Evolutionary conservation across 92 coral and sea anemone genomes (phyloP), one percentile per base, ranked within the genome.

Genomic region (Heteractis magnifica): DNA sequence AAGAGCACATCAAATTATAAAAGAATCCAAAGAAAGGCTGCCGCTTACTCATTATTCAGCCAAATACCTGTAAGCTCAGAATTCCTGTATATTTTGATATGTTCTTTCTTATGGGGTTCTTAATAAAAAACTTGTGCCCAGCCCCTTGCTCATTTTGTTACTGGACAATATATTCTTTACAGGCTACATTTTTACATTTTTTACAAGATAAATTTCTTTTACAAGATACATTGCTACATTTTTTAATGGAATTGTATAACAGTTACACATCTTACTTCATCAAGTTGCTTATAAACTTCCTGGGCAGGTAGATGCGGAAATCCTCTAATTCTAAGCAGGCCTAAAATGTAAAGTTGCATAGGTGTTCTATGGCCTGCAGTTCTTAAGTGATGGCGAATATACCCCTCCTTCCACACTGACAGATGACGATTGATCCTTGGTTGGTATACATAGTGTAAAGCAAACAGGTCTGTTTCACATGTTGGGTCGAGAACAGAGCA

Each of bases 331-430:
- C 82, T 68, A 59, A 89, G 84, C 52, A 89, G 87, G 80, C 92
- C 92, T 80, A 89, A 86, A 75, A 89, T 89, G 89, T 89, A 82
- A 60, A 89, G 87, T 84, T 89, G 92, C 92, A 89, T 89, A 52
- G 92, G 92, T 76, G 92, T 80, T 81, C 88, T 87, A 84, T 84
- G 84, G 83, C 93, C 90, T 60, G 93, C 93, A 76, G 93, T 86
- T 86, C 93, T 90, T 60, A 86, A 76, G 70, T 77, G 83, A 83
- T 90, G 93, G 71, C 82, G 87, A 75, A 90, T 78, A 82, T 85
- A 89, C 51, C 92, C 92, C 74, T 81, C 86, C 71, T 84, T 88
- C 91, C 91, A 88, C 72, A 74, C 73, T 51, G 70, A 53, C 81
- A 77, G 84, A 58, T 83, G 88, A 21, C 48, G 79, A 79, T 88